phyloP scores from a whole-genome alignment of 2,888 invertebrate genomes.

The Microplitis manilae region DNA sequence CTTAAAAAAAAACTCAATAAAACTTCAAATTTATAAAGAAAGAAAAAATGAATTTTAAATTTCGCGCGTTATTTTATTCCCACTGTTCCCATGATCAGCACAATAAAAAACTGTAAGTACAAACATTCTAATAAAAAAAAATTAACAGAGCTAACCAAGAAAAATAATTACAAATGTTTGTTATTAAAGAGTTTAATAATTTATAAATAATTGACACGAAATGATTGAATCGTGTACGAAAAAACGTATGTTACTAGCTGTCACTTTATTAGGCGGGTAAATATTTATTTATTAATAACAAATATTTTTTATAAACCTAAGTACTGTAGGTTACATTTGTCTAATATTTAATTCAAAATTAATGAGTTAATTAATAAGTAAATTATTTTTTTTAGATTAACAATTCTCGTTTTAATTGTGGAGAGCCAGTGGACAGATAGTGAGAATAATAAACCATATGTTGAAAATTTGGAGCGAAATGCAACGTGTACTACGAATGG shows the following conservation, averaged over 20 bases:
- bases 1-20: background rate
- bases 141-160: background rate
- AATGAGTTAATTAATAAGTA: conserved; percentile 15
- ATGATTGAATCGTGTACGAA: conserved; percentile 91
- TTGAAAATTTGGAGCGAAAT: conserved; percentile 80
- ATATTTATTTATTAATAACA: conserved; percentile 62
- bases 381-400: conserved; percentile 75
- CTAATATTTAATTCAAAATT: background rate
- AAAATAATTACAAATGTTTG: background rate
- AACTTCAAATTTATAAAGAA: background rate
- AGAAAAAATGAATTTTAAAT: background rate
- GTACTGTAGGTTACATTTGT: conserved; percentile 34
- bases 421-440: conserved; percentile 83
- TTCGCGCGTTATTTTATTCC: background rate
- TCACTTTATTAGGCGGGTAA: conserved; percentile 83
- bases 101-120: background rate
- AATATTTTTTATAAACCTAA: conserved; percentile 21
- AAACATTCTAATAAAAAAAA: background rate
- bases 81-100: background rate
- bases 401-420: conserved; percentile 84
- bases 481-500: conserved; percentile 85
- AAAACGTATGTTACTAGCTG: conserved; percentile 86
- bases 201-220: conserved; percentile 48
- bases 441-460: conserved; percentile 77
- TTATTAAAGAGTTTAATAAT: background rate